Base-by-base conservation (phyloP, 2,888 invertebrate genomes). In the Drosophila austrosaltans region DNA sequence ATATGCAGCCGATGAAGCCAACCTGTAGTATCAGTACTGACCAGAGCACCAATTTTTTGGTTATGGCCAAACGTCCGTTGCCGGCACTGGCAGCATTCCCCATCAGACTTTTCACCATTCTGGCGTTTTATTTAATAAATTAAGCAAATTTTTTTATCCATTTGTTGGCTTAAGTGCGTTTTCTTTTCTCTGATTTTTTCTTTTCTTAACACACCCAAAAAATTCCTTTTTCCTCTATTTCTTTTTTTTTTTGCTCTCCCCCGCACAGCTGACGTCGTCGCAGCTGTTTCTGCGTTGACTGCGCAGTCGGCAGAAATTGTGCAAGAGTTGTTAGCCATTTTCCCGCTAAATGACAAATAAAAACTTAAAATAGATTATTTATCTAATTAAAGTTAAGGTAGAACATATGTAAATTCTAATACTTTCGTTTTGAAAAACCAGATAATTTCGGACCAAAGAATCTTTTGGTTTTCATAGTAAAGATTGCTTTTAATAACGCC, bases 11-110 rank as follows among this genome's bases (percentile, higher is more conserved):
- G 67, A 92, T 91, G 32, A 92, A 87, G 8, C 90, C 85, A 68
- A 92, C 72, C 75, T 92, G 92, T 20, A 92, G 77, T 16, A 92
- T 66, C 28, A 92, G 79, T 40, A 92, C 80, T 42, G 87, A 78
- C 90, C 91, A 92, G 48, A 92, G 78, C 40, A 92, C 77, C 59
- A 91, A 76, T 79, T 87, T 89, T 36, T 91, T 91, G 57, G 87
- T 90, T 60, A 88, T 79, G 40, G 78, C 72, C 67, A 81, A 79
- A 60, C 81, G 75, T 10, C 63, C 67, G 20, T 61, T 40, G 25
- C 72, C 57, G 56, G 62, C 66, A 48, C 59, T 56, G 39, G 63
- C 71, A 63, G 54, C 28, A 44, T 58, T 58, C 25, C 60, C 36
- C 63, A 32, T 54, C 28, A 69, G 72, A 64, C 61, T 72, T 39